Evolutionary conservation across 2,113 vertebrate species (phyloP), one percentile per base, ranked within the genome.

Genomic region (Trichomycterus rosablanca): DNA sequence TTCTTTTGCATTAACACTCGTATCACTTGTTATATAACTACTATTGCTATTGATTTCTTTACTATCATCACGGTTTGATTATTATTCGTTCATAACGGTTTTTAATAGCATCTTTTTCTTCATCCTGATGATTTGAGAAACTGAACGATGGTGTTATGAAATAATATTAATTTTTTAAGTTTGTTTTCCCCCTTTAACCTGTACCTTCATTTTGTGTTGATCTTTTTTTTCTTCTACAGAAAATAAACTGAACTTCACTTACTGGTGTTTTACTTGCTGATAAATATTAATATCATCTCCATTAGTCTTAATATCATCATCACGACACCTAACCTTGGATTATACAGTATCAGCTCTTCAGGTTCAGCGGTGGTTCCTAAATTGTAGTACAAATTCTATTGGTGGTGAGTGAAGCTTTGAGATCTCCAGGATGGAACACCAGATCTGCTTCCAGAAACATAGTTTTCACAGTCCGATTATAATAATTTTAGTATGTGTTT

Each of bases 141-240:
- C 81, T 84, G 78, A n/a, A 83, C 82, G 81, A 81, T 86, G 85
- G 77, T 86, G 81, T 83, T 84, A 81, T 79, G 71, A 84, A 75
- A 82, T 83, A 80, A 81, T 88, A 85, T 82, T 82, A 73, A 82
- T 81, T 84, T 77, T 85, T 87, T 81, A 83, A 80, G 79, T 80
- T 85, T 85, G 73, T 78, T 81, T 78, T 58, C 66, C 67, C 24
- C 39, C n/a, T 50, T 28, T 37, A 74, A 75, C 70, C 73, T 87
- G 82, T 89, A 85, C 81, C 77, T 80, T 82, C 79, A 74, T 86
- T 83, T 84, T 86, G 84, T 86, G 83, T 88, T 86, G 81, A 80
- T 87, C 79, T 80, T 86, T 80, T 84, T 80, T 86, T 87, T 85
- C 82, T 76, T 88, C 86, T 86, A 85, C 84, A 78, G 81, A 86